phyloP scores from a whole-genome alignment of 1,140 invertebrate genomes.

The Drosophila erecta region DNA sequence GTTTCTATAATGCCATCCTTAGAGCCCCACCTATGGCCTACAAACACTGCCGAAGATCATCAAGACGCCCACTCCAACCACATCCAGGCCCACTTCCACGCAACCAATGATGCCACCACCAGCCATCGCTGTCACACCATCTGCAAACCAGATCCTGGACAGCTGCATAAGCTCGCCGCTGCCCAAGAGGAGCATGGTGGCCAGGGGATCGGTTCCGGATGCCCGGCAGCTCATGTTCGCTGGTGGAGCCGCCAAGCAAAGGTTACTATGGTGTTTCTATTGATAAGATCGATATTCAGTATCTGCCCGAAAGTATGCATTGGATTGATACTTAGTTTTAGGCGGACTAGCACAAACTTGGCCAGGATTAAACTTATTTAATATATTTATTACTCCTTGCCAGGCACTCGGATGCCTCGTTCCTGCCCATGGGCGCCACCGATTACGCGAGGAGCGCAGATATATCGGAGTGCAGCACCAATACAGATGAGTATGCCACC shows the following conservation, averaged over 20 bases:
- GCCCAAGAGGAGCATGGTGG: slow-evolving; percentile 58
- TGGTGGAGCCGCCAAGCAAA: slow-evolving; percentile 54
- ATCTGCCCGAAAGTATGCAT: not conserved
- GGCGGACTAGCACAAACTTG: no score
- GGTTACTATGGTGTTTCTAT: slow-evolving; percentile 21
- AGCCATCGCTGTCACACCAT: slow-evolving; percentile 63
- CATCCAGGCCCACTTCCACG: slow-evolving; percentile 29
- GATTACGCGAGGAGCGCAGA: slow-evolving; percentile 88
- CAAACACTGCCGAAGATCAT: slow-evolving; percentile 72
- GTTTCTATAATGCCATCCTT: not conserved
- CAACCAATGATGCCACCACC: slow-evolving; percentile 45
- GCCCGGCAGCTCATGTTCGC: slow-evolving; percentile 62
- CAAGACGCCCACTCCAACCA: slow-evolving; percentile 62
- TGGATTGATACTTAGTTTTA: not conserved
- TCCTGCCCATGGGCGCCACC: slow-evolving; percentile 43
- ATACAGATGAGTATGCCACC: slow-evolving; percentile 95
- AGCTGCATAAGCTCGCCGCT: slow-evolving; percentile 41
- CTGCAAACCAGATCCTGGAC: slow-evolving; percentile 42
- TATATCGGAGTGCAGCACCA: slow-evolving; percentile 93
- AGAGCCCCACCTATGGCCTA: slow-evolving; percentile 77
- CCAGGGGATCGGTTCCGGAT: slow-evolving; percentile 62
- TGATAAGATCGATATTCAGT: not conserved
- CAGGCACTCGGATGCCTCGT: slow-evolving; percentile 69
- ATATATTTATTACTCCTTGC: not conserved
- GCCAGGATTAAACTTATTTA: not conserved